Conservation (phyloP, 2,113 vertebrate genomes). For the Hippocampus abdominalis region DNA sequence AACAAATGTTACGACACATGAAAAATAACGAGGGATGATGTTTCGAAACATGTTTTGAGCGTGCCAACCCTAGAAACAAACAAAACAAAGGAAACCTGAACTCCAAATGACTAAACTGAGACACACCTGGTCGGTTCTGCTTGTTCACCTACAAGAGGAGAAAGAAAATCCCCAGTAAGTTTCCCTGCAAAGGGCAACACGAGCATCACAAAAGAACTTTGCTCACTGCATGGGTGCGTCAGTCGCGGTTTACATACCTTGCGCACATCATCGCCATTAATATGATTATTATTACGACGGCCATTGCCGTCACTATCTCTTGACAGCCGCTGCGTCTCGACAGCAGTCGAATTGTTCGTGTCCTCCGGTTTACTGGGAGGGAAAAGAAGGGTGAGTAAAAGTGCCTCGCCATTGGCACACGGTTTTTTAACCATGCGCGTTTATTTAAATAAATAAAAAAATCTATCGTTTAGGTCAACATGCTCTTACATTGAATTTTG, state of each 20-base stretch:
- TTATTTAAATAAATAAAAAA: too few relatives aligned
- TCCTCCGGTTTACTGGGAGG: neutral
- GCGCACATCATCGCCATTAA: neutral
- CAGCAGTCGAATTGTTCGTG: neutral
- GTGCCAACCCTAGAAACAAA: too few relatives aligned
- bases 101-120: neutral
- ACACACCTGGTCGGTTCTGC: slow-evolving; percentile 35
- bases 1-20: too few relatives aligned
- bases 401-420: neutral
- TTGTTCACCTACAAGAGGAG: slow-evolving; percentile 43
- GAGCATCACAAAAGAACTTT: neutral
- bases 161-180: neutral
- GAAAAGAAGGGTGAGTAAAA: neutral
- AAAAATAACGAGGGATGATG: too few relatives aligned
- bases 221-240: neutral
- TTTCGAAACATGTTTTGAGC: too few relatives aligned
- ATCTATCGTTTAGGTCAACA: too few relatives aligned
- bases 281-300: neutral
- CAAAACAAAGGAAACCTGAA: neutral
- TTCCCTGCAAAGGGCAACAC: too few relatives aligned
- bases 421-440: too few relatives aligned
- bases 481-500: neutral
- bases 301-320: neutral
- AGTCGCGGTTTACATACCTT: neutral
- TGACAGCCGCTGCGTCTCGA: neutral